phyloP scores from a whole-genome alignment of 2,797 vertebrate genomes.

The Pitangus sulphuratus region DNA sequence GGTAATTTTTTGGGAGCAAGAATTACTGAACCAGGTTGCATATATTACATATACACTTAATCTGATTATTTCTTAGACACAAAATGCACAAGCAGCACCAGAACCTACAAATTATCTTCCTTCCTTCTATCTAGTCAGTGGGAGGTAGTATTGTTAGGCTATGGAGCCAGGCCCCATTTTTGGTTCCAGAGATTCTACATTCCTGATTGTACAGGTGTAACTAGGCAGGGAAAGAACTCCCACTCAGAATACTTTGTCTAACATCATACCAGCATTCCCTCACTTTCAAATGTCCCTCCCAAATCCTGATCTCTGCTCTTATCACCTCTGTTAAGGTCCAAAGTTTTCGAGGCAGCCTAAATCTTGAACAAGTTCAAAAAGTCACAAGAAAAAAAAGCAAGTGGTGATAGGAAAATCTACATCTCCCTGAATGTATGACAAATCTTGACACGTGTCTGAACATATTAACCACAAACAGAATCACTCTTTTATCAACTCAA shows the following conservation, averaged over 20 bases:
- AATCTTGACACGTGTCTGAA: constrained; percentile 9
- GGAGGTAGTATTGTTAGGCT: not conserved
- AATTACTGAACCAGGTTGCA: not conserved
- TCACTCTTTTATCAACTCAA: not conserved
- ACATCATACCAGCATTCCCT: not conserved
- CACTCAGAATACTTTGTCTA: not conserved
- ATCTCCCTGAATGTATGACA: not conserved
- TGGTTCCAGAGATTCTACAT: not conserved
- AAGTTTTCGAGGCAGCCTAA: not conserved
- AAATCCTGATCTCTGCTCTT: not conserved
- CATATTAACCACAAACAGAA: constrained; percentile 34
- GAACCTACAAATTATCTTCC: not conserved
- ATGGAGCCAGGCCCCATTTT: not conserved
- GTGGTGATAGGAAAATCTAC: constrained; percentile 8
- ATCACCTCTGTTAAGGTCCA: not conserved
- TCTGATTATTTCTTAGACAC: not conserved
- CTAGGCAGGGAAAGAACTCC: not conserved
- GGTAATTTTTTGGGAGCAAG: not conserved
- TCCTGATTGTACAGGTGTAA: not conserved
- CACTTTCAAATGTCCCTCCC: not conserved
- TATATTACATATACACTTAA: not conserved
- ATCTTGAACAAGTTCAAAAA: not conserved
- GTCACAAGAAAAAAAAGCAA: constrained; percentile 20
- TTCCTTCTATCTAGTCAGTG: not conserved
- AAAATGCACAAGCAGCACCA: not conserved